A percentile compares a stretch with the other conserved stretches of the same genome.
Evolutionary conservation across 2,888 invertebrate genomes (phyloP).

Genomic region (Acanthococcus lagerstroemiae): DNA sequence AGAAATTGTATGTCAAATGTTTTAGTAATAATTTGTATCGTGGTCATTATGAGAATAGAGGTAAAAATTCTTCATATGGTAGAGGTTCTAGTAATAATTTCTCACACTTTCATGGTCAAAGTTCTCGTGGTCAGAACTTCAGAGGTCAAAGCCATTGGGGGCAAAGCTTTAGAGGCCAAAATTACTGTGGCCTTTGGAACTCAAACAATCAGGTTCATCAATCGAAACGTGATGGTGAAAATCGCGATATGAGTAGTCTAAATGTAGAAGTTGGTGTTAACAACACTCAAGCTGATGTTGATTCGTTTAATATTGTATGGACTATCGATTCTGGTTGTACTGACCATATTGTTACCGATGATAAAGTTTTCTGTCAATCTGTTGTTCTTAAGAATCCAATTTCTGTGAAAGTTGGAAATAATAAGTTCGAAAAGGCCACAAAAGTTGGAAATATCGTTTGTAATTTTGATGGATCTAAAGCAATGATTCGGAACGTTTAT

Average conservation of each 20-base stretch:
- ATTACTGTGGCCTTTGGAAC: neutral
- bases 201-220: neutral
- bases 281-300: neutral
- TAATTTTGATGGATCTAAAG: neutral
- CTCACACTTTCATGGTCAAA: neutral
- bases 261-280: neutral
- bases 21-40: neutral
- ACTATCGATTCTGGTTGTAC: slow-evolving; percentile 33
- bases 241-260: neutral
- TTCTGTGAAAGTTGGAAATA: slow-evolving; percentile 32
- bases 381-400: slow-evolving; percentile 31
- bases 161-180: neutral
- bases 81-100: neutral
- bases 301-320: slow-evolving; percentile 13
- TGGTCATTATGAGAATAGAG: neutral
- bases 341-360: slow-evolving; percentile 32
- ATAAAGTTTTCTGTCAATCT: slow-evolving; percentile 28
- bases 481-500: neutral
- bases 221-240: neutral
- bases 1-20: neutral
- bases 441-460: slow-evolving; percentile 25
- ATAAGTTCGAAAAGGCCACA: slow-evolving; percentile 30
- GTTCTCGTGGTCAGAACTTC: neutral
- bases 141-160: neutral
- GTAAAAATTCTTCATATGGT: neutral